Base-by-base conservation (phyloP, 2,113 vertebrate species). In the Chrysemys picta region DNA sequence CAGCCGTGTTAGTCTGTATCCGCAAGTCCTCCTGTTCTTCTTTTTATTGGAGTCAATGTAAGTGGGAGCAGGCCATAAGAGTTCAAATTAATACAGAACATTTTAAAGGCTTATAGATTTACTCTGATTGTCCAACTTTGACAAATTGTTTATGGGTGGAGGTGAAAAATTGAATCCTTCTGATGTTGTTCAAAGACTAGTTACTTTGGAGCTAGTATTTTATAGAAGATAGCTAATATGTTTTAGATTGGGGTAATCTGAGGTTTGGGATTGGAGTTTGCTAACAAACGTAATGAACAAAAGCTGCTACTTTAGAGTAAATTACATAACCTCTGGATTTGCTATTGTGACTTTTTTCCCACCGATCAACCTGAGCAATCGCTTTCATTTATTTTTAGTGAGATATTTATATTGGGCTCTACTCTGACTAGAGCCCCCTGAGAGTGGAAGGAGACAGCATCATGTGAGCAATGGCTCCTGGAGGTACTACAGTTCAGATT, bases 271-370 rank as follows among this genome's bases (percentile, higher is more conserved):
- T 85, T 94, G 83, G 87, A 91, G 31, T 19, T 92, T 25, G 93
- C 49, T 91, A 96, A 95, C 95, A 95, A 97, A 72, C 80, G 35
- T 95, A 97, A 96, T 89, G 65, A 95, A 92, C 84, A 95, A 95
- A 96, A 97, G 89, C 95, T 97, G 88, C 91, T 96, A 35, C 1
- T 5, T 38, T 1, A 0, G 50, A 90, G 5, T 95, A 92, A 94
- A 65, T 93, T 1, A 0, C 54, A 82, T 89, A 93, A 81, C 93
- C 81, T 90, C 53, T 93, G 79, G 9, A 59, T 93, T 89, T 97
- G 49, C 88, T 86, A 50, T 47, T 59, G 29, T 89, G 38, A 80
- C 89, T 31, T 91, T 93, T 76, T 54, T 69, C 89, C 62, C 9
- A 85, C 38, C 52, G 42, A 62, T 31, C 35, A 88, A n/a, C 89